Conservation (phyloP, 2,797 vertebrate genomes). For the Propithecus deckenii region DNA sequence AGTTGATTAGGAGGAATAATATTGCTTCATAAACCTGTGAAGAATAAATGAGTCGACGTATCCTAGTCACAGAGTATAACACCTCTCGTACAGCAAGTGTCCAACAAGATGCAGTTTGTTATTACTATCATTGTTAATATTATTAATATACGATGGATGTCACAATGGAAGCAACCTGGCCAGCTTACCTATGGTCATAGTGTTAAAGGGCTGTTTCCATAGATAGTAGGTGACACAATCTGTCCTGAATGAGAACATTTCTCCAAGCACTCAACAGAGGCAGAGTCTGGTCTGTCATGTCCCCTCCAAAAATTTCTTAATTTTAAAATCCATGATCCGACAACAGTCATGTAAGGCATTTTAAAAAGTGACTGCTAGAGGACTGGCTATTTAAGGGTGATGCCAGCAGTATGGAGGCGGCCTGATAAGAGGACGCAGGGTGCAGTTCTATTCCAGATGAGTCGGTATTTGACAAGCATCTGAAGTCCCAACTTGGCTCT, state of each 20-base stretch:
- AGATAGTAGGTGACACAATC: background rate
- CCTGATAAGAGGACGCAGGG: background rate
- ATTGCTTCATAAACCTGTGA: background rate
- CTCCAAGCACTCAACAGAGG: background rate
- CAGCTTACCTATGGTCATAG: background rate
- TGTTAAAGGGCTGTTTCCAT: rapidly evolving
- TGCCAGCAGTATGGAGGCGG: background rate
- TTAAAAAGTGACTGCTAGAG: background rate
- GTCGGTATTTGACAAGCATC: background rate
- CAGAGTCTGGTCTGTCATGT: no score
- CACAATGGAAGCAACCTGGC: no score
- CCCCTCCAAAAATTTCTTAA: background rate
- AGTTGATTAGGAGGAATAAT: no score
- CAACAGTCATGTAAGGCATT: background rate
- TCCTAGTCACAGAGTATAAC: background rate
- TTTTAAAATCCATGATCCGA: background rate
- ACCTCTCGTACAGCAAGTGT: background rate
- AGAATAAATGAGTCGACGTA: background rate
- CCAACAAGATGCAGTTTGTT: rapidly evolving
- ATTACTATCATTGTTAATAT: rapidly evolving
- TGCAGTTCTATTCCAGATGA: background rate
- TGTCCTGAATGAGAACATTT: background rate
- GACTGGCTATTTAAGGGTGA: background rate
- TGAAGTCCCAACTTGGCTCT: background rate
- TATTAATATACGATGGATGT: rapidly evolving